Evolutionary conservation across 2,888 invertebrate genomes (phyloP).

Genomic region (Polietes domitor): DNA sequence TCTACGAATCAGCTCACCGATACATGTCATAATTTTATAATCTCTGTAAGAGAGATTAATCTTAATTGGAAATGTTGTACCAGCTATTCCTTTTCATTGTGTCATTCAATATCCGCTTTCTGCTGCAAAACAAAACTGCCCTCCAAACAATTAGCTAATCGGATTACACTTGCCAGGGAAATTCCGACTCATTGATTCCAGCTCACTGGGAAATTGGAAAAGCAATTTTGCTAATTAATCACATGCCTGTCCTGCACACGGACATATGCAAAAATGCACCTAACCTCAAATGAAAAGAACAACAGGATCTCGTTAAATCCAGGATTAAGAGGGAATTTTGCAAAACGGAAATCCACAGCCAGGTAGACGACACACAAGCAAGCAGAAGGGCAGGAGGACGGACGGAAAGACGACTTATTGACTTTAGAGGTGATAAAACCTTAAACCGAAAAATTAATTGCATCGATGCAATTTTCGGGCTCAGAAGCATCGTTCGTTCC

Average conservation of each 20-base stretch:
- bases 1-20: too few species aligned
- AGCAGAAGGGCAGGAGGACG: neutral
- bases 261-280: neutral
- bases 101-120: neutral
- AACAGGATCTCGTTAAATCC: conserved; percentile 52
- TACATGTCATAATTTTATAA: too few species aligned
- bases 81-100: neutral
- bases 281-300: conserved; percentile 49
- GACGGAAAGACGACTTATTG: conserved; percentile 56
- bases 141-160: conserved; percentile 52
- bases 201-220: conserved; percentile 46
- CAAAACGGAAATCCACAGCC: conserved; percentile 40
- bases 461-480: conserved; percentile 59
- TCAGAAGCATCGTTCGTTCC: conserved; percentile 36
- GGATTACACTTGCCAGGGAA: conserved; percentile 62
- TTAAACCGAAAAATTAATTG: conserved; percentile 63
- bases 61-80: neutral
- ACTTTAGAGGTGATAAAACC: conserved; percentile 63
- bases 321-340: conserved; percentile 47
- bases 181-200: conserved; percentile 40
- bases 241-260: conserved; percentile 29
- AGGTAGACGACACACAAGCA: conserved; percentile 30
- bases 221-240: conserved; percentile 65
- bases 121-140: neutral
- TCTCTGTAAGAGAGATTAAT: too few species aligned